Evolutionary conservation across 2,797 vertebrate species (phyloP).

Genomic region (Eidolon dupreanum): DNA sequence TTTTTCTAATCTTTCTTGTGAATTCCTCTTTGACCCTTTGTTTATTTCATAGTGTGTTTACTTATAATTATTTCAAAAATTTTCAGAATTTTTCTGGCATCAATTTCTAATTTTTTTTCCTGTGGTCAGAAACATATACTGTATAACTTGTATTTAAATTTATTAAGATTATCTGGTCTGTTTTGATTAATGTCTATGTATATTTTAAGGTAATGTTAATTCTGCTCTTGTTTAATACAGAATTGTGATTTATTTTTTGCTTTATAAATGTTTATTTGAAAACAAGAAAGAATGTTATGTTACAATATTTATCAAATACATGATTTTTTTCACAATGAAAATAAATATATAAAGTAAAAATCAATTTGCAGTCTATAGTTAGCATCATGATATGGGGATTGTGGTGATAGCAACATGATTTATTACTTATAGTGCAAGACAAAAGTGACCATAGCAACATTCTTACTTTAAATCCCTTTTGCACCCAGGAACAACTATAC

Average conservation of each 20-base stretch:
- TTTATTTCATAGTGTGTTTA: not conserved
- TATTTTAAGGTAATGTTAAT: not conserved
- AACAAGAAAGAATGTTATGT: not conserved
- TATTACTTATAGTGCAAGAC: not conserved
- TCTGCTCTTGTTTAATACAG: not conserved
- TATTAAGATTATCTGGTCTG: not conserved
- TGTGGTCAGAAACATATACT: not conserved
- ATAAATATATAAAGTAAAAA: not conserved
- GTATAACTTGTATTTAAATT: not conserved
- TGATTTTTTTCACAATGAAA: not conserved
- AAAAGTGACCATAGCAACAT: not conserved
- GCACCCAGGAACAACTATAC: not conserved
- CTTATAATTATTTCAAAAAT: not conserved
- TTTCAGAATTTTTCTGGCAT: not conserved
- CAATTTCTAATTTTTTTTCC: not conserved
- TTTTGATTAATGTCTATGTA: not conserved
- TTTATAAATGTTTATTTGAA: constrained; percentile 15
- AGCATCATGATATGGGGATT: not conserved
- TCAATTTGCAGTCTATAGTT: not conserved
- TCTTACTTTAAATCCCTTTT: not conserved
- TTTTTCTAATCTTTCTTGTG: not conserved
- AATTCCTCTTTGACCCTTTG: not conserved
- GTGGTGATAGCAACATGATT: not conserved
- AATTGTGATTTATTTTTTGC: not conserved
- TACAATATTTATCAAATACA: not conserved